Base-by-base conservation (phyloP, 2,888 invertebrate genomes). In the Pedicia rivosa region DNA sequence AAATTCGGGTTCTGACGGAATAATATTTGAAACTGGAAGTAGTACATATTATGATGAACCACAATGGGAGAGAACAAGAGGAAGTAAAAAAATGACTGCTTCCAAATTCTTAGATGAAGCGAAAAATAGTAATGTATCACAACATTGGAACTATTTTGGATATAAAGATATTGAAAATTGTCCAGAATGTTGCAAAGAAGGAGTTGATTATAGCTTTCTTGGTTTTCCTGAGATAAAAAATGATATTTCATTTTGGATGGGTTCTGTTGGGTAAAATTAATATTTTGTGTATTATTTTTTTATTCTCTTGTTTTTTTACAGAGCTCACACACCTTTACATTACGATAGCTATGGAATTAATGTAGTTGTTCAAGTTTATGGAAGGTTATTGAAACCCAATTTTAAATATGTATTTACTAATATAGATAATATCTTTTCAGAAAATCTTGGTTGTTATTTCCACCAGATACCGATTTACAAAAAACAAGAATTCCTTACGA, bases 261-360 rank as follows among this genome's bases (percentile, higher is more conserved):
- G 92, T 20, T 81, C 77, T 41, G 64, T 66, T 49, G 83, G n/a
- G n/a, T n/a, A n/a, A n/a, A n/a, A n/a, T n/a, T n/a, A n/a, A n/a
- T n/a, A n/a, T n/a, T n/a, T n/a, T n/a, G n/a, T n/a, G n/a, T n/a
- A n/a, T n/a, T n/a, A n/a, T n/a, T n/a, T n/a, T n/a, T n/a, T n/a
- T n/a, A n/a, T n/a, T n/a, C n/a, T n/a, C n/a, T n/a, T n/a, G n/a
- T n/a, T n/a, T n/a, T n/a, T n/a, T n/a, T n/a, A n/a, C n/a, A n/a
- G 84, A 3, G 82, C 92, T 3, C 86, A 92, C 54, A 95, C 95
- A 1, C 87, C 91, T 2, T 87, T 90, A 42, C 97, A 97, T 58
- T 77, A 78, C 53, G 95, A 97, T 56, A 82, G 88, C 1, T 97
- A 94, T 60, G 94, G 94, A 0, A 82, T 77, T 48, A 97, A 97